Base-by-base conservation (phyloP, 30 jellyfish, hydroid and myxozoan species). In the Hydractinia symbiolongicarpus region DNA sequence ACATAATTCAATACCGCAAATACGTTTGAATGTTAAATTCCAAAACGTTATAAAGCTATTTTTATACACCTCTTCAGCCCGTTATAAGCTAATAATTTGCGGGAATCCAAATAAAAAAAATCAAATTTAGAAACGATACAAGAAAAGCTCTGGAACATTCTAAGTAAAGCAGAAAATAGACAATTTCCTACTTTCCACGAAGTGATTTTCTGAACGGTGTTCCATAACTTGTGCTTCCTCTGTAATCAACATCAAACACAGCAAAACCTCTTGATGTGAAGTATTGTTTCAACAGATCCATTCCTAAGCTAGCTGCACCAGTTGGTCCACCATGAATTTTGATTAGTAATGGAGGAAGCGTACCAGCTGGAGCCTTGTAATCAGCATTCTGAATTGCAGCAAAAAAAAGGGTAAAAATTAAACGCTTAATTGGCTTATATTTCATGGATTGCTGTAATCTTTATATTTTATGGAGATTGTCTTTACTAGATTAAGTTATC, bases 141-240 rank as follows among this genome's bases (percentile, higher is more conserved):
- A 30, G 44, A 30, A 30, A 30, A 30, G 44, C 44, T 30, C 44
- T 30, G 44, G 44, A 30, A 30, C 44, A 30, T 30, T 30, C 2
- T 30, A 30, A 30, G 44, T 0, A 30, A 30, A 30, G 44, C 44
- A 30, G 44, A 30, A 2, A 30, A 30, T 2, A 30, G 44, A 30
- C 44, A 52, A 50, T 8, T 52, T 13, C 93, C 44, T 85, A 90
- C 97, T 84, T 90, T 73, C 89, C 86, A 53, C 81, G 78, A 40
- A 90, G 88, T 5, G 90, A 78, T 6, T 79, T 81, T 53, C 97
- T 82, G 66, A 44, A 90, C 60, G 62, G 73, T 55, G 90, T 81
- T 14, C 97, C 97, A 54, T 84, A 90, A 9, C 95, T 91, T 5
- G 97, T 90, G 76, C 97, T 90, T 9, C 97, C 97, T 54, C 97